Base-by-base conservation (phyloP, 2,797 vertebrate genomes). In the Rhodeus uyekii region DNA sequence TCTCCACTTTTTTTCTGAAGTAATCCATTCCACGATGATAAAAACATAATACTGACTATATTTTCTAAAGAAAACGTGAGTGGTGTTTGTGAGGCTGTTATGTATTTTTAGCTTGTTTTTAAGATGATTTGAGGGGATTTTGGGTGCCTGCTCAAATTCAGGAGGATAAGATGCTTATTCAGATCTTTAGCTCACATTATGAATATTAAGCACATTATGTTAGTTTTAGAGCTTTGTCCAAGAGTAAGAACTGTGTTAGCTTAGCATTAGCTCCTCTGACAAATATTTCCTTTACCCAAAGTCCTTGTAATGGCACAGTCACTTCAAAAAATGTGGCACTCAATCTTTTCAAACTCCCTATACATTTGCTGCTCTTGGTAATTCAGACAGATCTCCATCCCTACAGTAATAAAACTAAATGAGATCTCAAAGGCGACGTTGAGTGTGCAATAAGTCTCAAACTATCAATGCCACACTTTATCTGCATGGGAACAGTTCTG, bases 341-440 rank as follows among this genome's bases (percentile, higher is more conserved):
- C 39, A 61, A 71, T 79, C 78, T 61, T 60, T 69, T 44, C 12
- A 58, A 34, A 36, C 50, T 44, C 27, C 27, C 39, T 29, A 44
- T 71, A 61, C 36, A 34, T 72, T 77, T 0, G 5, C 67, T 24
- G 67, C 16, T 48, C 29, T 60, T 19, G 78, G 53, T 48, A 50
- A 80, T 72, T 18, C 42, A 72, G 64, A 61, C 53, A 61, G 50
- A 32, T 24, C 39, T 50, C 50, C 4, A 29, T 8, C 39, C 22
- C 29, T 46, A 38, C 4, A 16, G 22, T 63, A 63, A 61, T 63
- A 63, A 80, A 73, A 69, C 34, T 64, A 65, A 69, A 69, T 79
- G 77, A 69, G 64, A 71, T 80, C 53, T 80, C 53, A 36, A 42
- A 34, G 53, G 39, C 69, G 61, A 32, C 48, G 32, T 48, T 46